Evolutionary conservation across 2,113 vertebrate species (phyloP).

Genomic region (Plotosus lineatus): DNA sequence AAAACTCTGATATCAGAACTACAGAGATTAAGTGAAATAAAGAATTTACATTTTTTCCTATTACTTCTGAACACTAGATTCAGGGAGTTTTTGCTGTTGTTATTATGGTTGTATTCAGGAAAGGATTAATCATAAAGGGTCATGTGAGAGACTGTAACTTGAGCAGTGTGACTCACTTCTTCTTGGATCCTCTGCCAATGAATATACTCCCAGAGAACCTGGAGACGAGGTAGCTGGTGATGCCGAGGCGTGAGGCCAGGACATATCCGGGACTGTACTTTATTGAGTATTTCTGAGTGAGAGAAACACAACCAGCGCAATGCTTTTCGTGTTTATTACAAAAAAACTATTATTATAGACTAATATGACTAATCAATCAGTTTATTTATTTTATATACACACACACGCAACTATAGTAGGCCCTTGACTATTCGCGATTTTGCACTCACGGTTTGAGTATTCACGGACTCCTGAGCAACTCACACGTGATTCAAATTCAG

Average conservation of each 20-base stretch:
- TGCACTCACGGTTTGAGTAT: too few species aligned
- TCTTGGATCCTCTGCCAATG: conserved; percentile 94
- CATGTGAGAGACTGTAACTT: not conserved
- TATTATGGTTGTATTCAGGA: not conserved
- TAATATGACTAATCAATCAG: too few species aligned
- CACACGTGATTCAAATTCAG: too few species aligned
- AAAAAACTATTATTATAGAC: not conserved
- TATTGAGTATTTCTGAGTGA: conserved; percentile 90
- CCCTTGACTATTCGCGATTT: too few species aligned
- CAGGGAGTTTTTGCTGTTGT: too few species aligned
- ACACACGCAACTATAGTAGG: not conserved
- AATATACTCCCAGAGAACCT: conserved; percentile 98
- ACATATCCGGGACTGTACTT: conserved; percentile 95
- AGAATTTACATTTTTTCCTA: too few species aligned
- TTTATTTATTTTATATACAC: conserved; percentile 45
- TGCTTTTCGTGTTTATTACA: too few species aligned
- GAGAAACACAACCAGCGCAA: conserved; percentile 47
- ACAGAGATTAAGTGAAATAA: too few species aligned
- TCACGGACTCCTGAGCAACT: too few species aligned
- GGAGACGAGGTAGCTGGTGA: conserved; percentile 95
- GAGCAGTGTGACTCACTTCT: conserved; percentile 80
- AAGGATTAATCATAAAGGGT: not conserved
- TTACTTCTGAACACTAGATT: too few species aligned
- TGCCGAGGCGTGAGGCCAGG: conserved; percentile 90
- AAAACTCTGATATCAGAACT: too few species aligned